Percentiles rank a stretch among this genome's conserved stretches.
Evolutionary conservation across 2,113 vertebrate genomes (phyloP).

Genomic region (Nothobranchius kuhntae): DNA sequence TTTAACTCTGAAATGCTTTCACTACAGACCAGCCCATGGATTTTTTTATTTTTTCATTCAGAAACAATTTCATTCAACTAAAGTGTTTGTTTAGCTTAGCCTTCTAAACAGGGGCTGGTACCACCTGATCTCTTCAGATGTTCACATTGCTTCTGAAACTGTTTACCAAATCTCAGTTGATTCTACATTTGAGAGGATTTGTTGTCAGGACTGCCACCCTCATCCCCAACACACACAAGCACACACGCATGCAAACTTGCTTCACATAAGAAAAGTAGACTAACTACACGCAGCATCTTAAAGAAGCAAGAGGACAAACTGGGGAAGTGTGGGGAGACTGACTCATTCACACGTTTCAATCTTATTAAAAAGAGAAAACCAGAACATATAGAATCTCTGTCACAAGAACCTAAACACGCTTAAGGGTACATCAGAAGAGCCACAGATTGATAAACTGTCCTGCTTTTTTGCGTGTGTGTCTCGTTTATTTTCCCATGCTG

Average conservation of each 20-base stretch:
- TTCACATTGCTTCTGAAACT: conserved; percentile 18
- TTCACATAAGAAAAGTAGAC: too few relatives aligned
- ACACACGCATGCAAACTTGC: too few relatives aligned
- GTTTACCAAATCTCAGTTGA: not conserved
- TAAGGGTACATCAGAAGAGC: not conserved
- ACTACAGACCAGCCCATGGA: not conserved
- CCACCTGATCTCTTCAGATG: conserved; percentile 10
- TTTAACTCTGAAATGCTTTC: conserved; percentile 17
- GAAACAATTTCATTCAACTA: not conserved
- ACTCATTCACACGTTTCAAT: not conserved
- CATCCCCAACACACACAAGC: too few relatives aligned
- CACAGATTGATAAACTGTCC: not conserved
- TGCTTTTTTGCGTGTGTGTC: not conserved
- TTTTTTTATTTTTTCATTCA: not conserved
- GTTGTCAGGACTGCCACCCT: too few relatives aligned
- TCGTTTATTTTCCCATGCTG: conserved; percentile 19
- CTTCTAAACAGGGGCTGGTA: too few relatives aligned
- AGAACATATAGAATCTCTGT: not conserved
- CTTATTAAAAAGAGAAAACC: not conserved
- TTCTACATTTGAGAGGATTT: too few relatives aligned
- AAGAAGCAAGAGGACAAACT: not conserved
- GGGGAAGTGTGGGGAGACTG: not conserved
- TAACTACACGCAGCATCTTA: too few relatives aligned
- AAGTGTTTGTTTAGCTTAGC: too few relatives aligned
- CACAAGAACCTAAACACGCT: not conserved